Conservation (phyloP, 2,113 vertebrate genomes). For the Mesocricetus auratus region DNA sequence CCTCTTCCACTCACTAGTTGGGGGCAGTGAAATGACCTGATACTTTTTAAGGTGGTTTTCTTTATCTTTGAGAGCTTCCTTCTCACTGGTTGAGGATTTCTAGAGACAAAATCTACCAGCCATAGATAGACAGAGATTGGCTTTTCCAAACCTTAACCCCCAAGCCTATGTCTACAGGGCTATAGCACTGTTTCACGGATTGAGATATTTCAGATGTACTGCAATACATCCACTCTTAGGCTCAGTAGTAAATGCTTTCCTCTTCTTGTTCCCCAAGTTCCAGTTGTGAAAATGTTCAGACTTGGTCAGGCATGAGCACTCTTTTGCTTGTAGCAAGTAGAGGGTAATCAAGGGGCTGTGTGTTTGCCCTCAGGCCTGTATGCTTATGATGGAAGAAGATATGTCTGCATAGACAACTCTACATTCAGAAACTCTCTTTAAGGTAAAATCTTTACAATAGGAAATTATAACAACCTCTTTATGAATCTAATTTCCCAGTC, state of each 20-base stretch:
- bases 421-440: not conserved
- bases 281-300: not conserved
- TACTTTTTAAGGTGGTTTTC: not conserved
- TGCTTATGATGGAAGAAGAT: not conserved
- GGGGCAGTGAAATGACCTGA: not conserved
- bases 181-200: too few relatives aligned
- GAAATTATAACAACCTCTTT: not conserved
- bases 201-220: not conserved
- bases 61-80: not conserved
- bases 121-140: too few relatives aligned
- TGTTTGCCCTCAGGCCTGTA: accelerated
- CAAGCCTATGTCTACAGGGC: not conserved
- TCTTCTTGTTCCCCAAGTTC: not conserved
- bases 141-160: not conserved
- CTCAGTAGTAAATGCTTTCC: not conserved
- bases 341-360: accelerated
- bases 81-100: not conserved
- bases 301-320: accelerated
- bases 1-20: too few relatives aligned
- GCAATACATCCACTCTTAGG: too few relatives aligned
- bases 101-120: not conserved
- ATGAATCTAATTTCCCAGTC: not conserved
- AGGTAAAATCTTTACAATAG: not conserved
- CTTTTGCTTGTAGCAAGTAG: accelerated
- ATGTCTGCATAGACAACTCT: not conserved